Conservation (phyloP, 2,113 vertebrate species). For the Burhinus bistriatus region DNA sequence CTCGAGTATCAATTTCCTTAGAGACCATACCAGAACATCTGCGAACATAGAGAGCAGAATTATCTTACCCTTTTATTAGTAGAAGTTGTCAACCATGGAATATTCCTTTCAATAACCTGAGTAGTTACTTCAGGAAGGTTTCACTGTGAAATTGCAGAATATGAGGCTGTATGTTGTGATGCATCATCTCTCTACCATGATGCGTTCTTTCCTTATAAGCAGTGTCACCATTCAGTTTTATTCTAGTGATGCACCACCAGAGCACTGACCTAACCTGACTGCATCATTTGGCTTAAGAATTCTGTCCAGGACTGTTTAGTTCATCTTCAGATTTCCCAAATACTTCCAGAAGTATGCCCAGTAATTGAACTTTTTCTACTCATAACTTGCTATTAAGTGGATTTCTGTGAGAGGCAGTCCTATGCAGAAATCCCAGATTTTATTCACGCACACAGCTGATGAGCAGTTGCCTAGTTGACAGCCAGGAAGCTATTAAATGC, state of each 20-base stretch:
- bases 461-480: neutral
- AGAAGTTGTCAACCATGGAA: neutral
- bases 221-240: neutral
- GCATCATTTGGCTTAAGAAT: neutral
- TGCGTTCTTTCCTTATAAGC: neutral
- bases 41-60: neutral
- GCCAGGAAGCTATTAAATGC: neutral
- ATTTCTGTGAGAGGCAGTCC: neutral
- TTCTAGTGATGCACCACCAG: neutral
- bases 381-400: neutral
- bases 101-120: neutral
- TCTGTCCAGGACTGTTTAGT: neutral
- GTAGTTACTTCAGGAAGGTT: neutral
- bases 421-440: neutral
- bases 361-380: neutral
- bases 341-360: neutral
- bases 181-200: neutral
- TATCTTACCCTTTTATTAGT: neutral
- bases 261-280: neutral
- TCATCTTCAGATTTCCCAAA: neutral
- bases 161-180: neutral
- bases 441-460: neutral
- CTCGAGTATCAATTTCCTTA: neutral
- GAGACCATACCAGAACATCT: neutral
- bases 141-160: neutral